These are phyloP conservation scores for Frankliniella intonsa DNA, from an alignment of 2,888 invertebrate genomes.

Conservation along the genomic window DNA sequence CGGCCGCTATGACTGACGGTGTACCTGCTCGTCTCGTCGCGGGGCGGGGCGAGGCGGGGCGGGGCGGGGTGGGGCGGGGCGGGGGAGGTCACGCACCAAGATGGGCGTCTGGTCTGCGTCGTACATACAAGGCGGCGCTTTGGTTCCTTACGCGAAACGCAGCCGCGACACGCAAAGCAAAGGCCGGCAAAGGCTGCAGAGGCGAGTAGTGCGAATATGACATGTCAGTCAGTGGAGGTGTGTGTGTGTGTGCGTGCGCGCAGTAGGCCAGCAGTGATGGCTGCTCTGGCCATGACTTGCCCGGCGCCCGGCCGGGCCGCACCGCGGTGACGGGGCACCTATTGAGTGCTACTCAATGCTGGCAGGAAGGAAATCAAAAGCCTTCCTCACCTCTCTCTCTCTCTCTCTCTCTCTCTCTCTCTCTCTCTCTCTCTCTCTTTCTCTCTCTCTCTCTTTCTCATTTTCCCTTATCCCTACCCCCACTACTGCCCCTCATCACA, in stretches of 20 bases:
- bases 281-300: background rate
- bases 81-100: background rate
- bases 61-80: no score
- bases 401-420: background rate
- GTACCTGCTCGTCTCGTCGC: no score
- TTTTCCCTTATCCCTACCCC: background rate
- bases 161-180: background rate
- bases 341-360: conserved; percentile 38
- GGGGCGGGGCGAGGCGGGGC: no score
- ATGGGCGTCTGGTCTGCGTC: background rate
- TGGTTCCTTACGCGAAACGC: background rate
- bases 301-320: background rate
- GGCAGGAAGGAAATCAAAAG: conserved; percentile 36
- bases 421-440: conserved; percentile 34
- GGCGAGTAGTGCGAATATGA: conserved; percentile 15
- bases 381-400: conserved; percentile 39
- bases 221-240: background rate
- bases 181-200: background rate
- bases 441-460: conserved; percentile 28
- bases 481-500: background rate
- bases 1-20: no score
- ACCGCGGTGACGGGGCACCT: conserved; percentile 1
- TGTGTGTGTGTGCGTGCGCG: background rate
- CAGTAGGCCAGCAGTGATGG: background rate
- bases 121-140: background rate